Conservation (phyloP, 2,113 vertebrate genomes). For the Syngnathus typhle region DNA sequence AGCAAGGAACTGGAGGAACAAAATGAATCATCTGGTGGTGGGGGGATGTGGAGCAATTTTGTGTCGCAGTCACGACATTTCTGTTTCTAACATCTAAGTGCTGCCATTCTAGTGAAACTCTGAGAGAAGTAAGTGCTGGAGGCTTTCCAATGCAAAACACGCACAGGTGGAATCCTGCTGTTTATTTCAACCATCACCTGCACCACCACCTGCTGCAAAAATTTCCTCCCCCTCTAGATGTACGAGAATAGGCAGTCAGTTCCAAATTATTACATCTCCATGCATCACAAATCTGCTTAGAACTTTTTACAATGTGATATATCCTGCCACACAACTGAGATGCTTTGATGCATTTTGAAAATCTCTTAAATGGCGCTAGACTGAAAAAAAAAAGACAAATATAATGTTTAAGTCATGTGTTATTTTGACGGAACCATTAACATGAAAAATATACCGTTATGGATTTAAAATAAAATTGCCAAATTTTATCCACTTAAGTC, state of each 20-base stretch:
- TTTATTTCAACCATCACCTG: constrained; percentile 4
- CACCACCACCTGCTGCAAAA: constrained; percentile 27
- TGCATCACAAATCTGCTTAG: constrained; percentile 8
- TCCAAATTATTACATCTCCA: constrained; percentile 25
- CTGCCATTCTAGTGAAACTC: constrained; percentile 20
- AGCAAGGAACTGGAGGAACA: not conserved
- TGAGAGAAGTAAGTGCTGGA: constrained; percentile 12
- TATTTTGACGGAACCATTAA: not conserved
- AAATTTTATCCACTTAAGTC: too few relatives aligned
- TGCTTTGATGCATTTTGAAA: not conserved
- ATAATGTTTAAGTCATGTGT: not conserved
- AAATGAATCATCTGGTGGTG: constrained; percentile 2
- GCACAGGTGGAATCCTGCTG: constrained; percentile 20
- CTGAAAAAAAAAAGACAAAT: not conserved
- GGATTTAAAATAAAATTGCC: not conserved
- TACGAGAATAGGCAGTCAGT: constrained; percentile 22
- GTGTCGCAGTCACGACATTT: constrained; percentile 20
- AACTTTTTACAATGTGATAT: constrained; percentile 3
- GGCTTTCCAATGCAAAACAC: constrained; percentile 24
- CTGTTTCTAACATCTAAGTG: constrained; percentile 12
- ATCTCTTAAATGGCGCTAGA: not conserved
- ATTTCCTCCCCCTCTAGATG: not conserved
- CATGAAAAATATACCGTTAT: not conserved
- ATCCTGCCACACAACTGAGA: constrained; percentile 1
- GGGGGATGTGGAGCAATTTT: not conserved